These are phyloP conservation scores for Trochalopteron elliotii DNA, from an alignment of 2,113 vertebrate species.

Conservation along the genomic window DNA sequence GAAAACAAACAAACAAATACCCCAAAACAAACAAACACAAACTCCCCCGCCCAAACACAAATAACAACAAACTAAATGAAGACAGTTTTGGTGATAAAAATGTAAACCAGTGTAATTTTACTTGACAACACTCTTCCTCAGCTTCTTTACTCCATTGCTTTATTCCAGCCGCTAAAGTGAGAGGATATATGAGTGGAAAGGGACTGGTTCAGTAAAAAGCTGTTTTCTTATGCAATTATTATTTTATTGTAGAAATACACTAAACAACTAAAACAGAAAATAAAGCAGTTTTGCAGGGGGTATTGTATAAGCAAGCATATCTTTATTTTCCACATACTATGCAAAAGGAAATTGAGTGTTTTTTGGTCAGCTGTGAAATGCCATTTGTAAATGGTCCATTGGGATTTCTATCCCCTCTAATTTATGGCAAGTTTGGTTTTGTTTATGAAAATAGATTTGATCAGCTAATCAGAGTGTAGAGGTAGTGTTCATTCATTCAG, in stretches of 20 bases:
- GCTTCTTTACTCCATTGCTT: background rate
- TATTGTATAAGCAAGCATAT: background rate
- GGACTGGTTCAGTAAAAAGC: background rate
- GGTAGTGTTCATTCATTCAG: background rate
- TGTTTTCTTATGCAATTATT: background rate
- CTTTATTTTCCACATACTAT: background rate
- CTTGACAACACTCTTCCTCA: background rate
- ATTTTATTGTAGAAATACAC: background rate
- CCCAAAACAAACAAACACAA: background rate
- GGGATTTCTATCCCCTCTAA: background rate
- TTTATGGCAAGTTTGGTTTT: background rate
- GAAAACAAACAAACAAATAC: background rate
- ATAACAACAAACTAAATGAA: background rate
- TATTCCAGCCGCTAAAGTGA: background rate
- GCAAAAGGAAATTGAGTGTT: background rate
- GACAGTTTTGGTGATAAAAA: background rate
- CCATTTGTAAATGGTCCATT: background rate
- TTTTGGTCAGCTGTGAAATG: background rate
- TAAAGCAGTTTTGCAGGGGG: background rate
- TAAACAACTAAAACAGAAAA: background rate
- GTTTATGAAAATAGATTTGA: slow-evolving; percentile 11
- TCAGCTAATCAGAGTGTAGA: background rate
- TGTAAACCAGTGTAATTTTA: background rate
- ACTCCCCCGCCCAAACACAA: background rate
- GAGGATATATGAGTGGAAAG: background rate